Percentiles rank a stretch among this genome's conserved stretches.
Evolutionary conservation across 2,888 invertebrate genomes (phyloP).

Genomic region (Limnephilus marmoratus): DNA sequence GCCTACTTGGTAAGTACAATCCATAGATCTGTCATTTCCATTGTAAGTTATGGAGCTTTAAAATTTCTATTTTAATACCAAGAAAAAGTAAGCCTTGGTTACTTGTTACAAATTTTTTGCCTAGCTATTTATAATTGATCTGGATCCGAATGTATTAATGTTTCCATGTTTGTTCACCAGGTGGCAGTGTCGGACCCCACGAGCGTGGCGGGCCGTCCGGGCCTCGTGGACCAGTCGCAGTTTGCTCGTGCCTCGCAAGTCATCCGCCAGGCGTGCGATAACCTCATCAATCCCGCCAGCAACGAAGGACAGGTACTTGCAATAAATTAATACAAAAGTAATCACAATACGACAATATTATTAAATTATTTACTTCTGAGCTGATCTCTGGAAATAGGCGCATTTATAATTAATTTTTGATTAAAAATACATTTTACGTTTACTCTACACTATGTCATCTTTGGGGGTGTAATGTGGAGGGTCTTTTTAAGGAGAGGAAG

Average conservation of each 20-base stretch:
- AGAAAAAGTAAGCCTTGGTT: not conserved
- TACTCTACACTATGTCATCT: no score
- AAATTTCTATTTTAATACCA: no score
- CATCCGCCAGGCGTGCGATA: slow-evolving; percentile 92
- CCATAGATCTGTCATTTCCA: no score
- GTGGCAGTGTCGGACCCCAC: slow-evolving; percentile 95
- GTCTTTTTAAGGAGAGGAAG: no score
- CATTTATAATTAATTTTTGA: no score
- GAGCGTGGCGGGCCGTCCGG: slow-evolving; percentile 91
- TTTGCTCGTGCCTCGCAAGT: slow-evolving; percentile 92
- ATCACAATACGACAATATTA: no score
- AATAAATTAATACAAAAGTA: not conserved
- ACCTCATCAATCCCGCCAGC: slow-evolving; percentile 83
- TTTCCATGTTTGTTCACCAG: slow-evolving; percentile 69
- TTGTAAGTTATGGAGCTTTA: no score
- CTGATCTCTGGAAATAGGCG: no score
- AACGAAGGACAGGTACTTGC: slow-evolving; percentile 83
- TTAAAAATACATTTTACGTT: no score
- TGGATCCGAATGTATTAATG: not conserved
- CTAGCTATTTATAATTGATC: no score
- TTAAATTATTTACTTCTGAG: no score
- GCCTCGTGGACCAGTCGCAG: slow-evolving; percentile 92
- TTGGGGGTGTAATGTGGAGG: no score
- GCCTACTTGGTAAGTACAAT: slow-evolving; percentile 85
- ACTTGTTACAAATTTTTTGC: not conserved